phyloP scores from a whole-genome alignment of 1,140 invertebrate species.

The Heliconius melpomene region DNA sequence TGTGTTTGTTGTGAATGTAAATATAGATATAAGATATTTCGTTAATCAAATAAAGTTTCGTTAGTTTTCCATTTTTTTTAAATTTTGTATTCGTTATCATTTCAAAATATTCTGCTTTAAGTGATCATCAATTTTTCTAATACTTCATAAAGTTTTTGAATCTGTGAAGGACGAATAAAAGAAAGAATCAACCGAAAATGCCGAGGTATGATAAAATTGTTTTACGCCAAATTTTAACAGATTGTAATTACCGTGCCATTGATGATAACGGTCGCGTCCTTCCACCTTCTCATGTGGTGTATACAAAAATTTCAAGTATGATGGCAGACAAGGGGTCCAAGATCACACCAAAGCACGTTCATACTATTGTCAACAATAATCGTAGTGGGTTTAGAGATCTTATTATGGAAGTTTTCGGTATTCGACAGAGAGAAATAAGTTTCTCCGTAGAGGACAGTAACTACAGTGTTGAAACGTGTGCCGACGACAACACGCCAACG shows the following conservation, averaged over 20 bases:
- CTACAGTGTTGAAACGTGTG: not conserved
- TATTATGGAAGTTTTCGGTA: not conserved
- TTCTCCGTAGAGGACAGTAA: not conserved
- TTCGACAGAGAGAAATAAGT: not conserved
- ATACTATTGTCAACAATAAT: not conserved
- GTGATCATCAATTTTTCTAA: too few relatives aligned
- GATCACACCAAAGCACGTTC: not conserved
- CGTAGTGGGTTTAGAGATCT: not conserved
- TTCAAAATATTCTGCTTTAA: too few relatives aligned
- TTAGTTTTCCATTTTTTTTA: too few relatives aligned
- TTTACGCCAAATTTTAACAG: too few relatives aligned
- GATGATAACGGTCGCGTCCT: not conserved
- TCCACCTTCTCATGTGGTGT: not conserved
- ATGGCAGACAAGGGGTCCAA: not conserved
- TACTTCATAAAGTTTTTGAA: too few relatives aligned
- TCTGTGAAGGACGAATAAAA: too few relatives aligned
- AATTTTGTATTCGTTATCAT: too few relatives aligned
- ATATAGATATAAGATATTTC: too few relatives aligned
- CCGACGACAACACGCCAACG: not conserved
- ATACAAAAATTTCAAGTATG: not conserved
- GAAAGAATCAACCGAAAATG: conserved; percentile 5
- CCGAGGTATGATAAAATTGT: too few relatives aligned
- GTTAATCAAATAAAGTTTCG: too few relatives aligned
- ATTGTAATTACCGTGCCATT: too few relatives aligned
- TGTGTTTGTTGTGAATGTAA: too few relatives aligned